Evolutionary conservation across 2,888 invertebrate species (phyloP), one percentile per base, ranked within the genome.

Genomic region (Proisotoma minuta): DNA sequence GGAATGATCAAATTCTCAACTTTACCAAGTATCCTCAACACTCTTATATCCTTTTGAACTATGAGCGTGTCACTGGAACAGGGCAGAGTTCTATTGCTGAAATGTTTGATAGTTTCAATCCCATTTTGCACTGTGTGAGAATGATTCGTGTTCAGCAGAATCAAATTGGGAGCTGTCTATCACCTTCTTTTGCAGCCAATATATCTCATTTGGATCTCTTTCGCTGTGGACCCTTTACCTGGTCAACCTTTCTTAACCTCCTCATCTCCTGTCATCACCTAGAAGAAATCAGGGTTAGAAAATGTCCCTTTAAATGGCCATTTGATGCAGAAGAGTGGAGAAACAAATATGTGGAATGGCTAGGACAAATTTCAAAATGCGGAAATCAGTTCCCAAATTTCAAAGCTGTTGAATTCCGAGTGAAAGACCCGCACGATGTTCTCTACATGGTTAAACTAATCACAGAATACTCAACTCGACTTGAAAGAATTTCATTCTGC

Each of bases 361-460:
- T 22, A n/a, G 29, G 49, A 15, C 23, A 27, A 27, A 57, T 57
- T 27, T 3, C 10, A 3, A 57, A 29, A 22, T 26, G 10, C n/a
- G 56, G 56, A n/a, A 27, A 47, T 3, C 28, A 22, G 8, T 57
- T 57, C n/a, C 57, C 57, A 23, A 22, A 48, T 24, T 40, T 57
- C 18, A 48, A 48, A 23, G 27, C 27, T 3, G n/a, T 57, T 2
- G 57, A 57, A 18, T 57, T 57, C 29, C 27, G 57, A 47, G 57
- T 49, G 12, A 48, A 49, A 48, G 57, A 57, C 20, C 49, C 49
- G 4, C 57, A 57, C 26, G 57, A 57, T 20, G 57, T 57, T 15
- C 49, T 57, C 5, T 57, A 57, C 57, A 57, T 57, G 57, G 22
- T 22, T n/a, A 57, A 57, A 20, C 22, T 57, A 2, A n/a, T 57